Percentiles rank a stretch among this genome's conserved stretches.
These are phyloP conservation scores for Orchestes rusci DNA, from an alignment of 2,888 invertebrate genomes.

Conservation along the genomic window DNA sequence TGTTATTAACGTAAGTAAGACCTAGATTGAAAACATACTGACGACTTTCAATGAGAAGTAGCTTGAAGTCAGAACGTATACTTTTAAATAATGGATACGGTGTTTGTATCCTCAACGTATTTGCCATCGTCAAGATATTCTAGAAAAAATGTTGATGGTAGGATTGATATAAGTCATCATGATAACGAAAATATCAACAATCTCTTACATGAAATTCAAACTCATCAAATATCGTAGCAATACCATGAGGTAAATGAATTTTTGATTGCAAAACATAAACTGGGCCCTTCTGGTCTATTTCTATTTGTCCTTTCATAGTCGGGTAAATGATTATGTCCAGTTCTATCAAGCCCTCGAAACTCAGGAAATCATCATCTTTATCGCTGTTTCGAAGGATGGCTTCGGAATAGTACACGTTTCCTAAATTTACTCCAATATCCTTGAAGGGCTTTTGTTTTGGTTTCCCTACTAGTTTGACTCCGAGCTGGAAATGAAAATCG, in stretches of 20 bases:
- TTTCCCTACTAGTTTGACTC: conserved; percentile 40
- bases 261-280: conserved; percentile 51
- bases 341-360: conserved; percentile 51
- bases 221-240: conserved; percentile 50
- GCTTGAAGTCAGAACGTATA: conserved; percentile 47
- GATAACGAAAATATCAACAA: too few species aligned
- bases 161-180: too few species aligned
- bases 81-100: conserved; percentile 48
- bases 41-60: conserved; percentile 44
- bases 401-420: conserved; percentile 36
- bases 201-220: conserved; percentile 49
- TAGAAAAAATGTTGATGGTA: too few species aligned
- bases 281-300: conserved; percentile 50
- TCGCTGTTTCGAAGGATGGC: conserved; percentile 32
- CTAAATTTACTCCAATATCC: conserved; percentile 40
- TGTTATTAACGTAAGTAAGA: conserved; percentile 44
- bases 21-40: conserved; percentile 46
- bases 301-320: conserved; percentile 50
- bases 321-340: conserved; percentile 52
- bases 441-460: conserved; percentile 40
- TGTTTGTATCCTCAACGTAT: conserved; percentile 51
- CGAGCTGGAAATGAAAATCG: conserved; percentile 40
- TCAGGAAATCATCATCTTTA: conserved; percentile 46
- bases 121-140: conserved; percentile 48
- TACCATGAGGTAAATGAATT: conserved; percentile 50